Conservation (phyloP, 2,113 vertebrate genomes). For the Syngnathus scovelli region DNA sequence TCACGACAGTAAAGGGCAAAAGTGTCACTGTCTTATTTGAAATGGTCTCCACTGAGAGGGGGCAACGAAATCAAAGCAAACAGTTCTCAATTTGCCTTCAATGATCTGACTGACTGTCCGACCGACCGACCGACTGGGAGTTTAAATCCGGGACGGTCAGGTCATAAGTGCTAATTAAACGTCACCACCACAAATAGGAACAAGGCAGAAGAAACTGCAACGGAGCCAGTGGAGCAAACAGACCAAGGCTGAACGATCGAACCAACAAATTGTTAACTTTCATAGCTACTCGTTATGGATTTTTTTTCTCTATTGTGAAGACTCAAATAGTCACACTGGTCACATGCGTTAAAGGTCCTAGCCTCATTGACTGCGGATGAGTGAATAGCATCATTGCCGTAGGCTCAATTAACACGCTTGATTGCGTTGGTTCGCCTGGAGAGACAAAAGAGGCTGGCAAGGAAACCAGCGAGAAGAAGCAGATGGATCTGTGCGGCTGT, state of each 20-base stretch:
- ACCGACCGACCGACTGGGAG: neutral
- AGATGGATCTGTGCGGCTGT: constrained; percentile 65
- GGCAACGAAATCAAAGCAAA: neutral
- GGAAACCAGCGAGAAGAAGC: constrained; percentile 57
- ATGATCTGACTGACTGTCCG: neutral
- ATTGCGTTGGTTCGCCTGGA: constrained; percentile 9
- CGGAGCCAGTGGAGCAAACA: neutral
- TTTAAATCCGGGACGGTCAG: neutral
- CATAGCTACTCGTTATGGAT: neutral
- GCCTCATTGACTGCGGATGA: neutral
- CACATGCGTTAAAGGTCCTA: neutral
- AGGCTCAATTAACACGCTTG: constrained; percentile 14
- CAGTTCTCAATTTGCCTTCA: too few species aligned
- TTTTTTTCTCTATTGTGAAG: neutral
- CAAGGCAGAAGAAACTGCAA: neutral
- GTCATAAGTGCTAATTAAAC: neutral
- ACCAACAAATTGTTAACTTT: neutral
- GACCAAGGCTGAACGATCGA: neutral
- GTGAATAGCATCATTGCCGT: neutral
- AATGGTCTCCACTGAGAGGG: constrained; percentile 22
- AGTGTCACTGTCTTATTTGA: constrained; percentile 24
- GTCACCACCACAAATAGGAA: too few species aligned
- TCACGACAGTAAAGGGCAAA: constrained; percentile 24
- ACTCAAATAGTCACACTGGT: neutral
- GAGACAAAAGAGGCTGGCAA: constrained; percentile 39